Conservation (phyloP, 2,888 invertebrate species). For the Apodemia hepburni region DNA sequence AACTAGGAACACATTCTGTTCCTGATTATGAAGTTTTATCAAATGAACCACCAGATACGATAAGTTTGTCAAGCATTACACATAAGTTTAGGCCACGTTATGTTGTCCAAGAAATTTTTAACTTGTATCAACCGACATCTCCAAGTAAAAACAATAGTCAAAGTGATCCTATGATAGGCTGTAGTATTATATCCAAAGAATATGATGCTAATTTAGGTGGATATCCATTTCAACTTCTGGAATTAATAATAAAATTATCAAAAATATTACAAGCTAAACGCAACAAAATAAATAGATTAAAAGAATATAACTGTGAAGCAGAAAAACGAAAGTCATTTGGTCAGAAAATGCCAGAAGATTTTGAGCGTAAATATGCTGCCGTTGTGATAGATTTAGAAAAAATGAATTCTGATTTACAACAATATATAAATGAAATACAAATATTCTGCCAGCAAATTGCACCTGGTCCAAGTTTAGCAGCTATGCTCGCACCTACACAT, state of each 20-base stretch:
- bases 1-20: constrained; percentile 96
- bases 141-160: constrained; percentile 64
- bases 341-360: constrained; percentile 90
- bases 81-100: constrained; percentile 88
- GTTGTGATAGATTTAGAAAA: constrained; percentile 93
- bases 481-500: constrained; percentile 93
- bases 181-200: constrained; percentile 62
- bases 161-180: constrained; percentile 86
- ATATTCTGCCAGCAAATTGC: constrained; percentile 91
- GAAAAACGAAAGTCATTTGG: constrained; percentile 92
- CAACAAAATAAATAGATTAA: constrained; percentile 88
- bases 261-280: constrained; percentile 92
- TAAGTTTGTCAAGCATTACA: constrained; percentile 90
- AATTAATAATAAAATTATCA: constrained; percentile 91
- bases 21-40: constrained; percentile 98
- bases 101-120: constrained; percentile 78
- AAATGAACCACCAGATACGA: constrained; percentile 94
- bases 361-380: constrained; percentile 94
- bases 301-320: constrained; percentile 94
- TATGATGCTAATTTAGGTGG: constrained; percentile 83
- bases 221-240: constrained; percentile 91
- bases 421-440: constrained; percentile 92
- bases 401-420: constrained; percentile 93
- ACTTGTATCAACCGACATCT: constrained; percentile 57
- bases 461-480: constrained; percentile 91